A percentile compares a stretch with the other conserved stretches of the same genome.
These are phyloP conservation scores for Rugalucina vietnamica DNA, from an alignment of 2,888 invertebrate genomes.

Conservation along the genomic window DNA sequence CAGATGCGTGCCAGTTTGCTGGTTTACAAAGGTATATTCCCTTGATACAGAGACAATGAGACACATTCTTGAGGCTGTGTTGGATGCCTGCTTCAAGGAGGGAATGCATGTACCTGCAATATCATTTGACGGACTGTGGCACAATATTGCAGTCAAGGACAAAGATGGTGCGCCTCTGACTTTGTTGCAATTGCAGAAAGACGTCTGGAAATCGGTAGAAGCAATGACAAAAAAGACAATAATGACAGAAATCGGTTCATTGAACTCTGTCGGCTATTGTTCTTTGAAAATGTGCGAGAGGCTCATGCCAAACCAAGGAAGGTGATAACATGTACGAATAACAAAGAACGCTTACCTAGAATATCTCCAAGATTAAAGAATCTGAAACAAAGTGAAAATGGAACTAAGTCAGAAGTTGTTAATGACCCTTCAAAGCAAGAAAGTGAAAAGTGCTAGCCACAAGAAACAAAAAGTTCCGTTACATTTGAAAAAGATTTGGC, in stretches of 20 bases:
- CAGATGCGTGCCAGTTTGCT: slow-evolving; percentile 2
- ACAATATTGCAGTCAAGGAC: background rate
- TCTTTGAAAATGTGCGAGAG: background rate
- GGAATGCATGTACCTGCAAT: slow-evolving; percentile 18
- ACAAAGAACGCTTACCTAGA: background rate
- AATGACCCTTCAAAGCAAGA: background rate
- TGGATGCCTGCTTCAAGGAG: background rate
- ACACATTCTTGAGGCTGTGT: background rate
- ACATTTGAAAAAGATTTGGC: background rate
- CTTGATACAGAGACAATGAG: background rate
- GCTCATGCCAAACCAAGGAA: background rate
- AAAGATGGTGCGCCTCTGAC: background rate
- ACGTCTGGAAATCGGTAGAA: background rate
- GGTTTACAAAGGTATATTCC: slow-evolving; percentile 25
- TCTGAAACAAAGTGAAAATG: background rate
- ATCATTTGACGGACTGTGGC: slow-evolving; percentile 41
- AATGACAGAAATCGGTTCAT: background rate
- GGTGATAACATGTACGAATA: background rate
- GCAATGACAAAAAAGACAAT: background rate
- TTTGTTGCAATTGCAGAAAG: slow-evolving; percentile 28
- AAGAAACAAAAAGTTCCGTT: background rate
- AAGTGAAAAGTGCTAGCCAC: background rate
- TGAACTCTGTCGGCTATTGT: background rate
- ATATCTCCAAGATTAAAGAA: background rate
- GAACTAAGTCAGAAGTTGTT: background rate